These are phyloP conservation scores for Bombus polaris DNA, from an alignment of 1,140 invertebrate genomes.

Conservation along the genomic window DNA sequence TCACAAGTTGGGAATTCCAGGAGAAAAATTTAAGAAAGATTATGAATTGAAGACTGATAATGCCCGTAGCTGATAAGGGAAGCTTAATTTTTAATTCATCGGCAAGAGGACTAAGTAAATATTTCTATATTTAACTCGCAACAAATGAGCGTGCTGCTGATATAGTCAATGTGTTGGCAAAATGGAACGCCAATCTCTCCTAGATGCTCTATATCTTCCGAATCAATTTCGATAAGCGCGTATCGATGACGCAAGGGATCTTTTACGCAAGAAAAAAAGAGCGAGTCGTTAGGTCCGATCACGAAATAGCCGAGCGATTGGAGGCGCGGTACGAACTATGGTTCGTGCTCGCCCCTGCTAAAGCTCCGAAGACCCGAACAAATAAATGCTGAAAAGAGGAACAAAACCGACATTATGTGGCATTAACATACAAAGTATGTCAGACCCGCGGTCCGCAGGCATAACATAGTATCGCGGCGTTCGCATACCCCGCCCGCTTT, in stretches of 20 bases:
- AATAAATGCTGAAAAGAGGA: constrained; percentile 82
- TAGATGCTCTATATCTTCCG: neutral
- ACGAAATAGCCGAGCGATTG: constrained; percentile 25
- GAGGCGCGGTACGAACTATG: constrained; percentile 61
- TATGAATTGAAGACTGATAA: neutral
- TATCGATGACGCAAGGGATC: neutral
- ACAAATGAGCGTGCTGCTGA: neutral
- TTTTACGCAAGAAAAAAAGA: neutral
- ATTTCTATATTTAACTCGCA: neutral
- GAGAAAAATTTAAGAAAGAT: neutral
- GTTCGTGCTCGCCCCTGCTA: constrained; percentile 61
- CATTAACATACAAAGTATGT: constrained; percentile 84
- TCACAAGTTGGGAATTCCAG: neutral
- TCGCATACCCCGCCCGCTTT: constrained; percentile 71
- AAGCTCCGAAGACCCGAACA: constrained; percentile 72
- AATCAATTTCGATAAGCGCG: constrained; percentile 21
- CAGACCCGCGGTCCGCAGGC: constrained; percentile 78
- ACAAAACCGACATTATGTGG: constrained; percentile 82
- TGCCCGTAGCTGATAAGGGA: neutral
- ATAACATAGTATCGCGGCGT: constrained; percentile 80
- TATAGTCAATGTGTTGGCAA: neutral
- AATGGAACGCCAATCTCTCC: neutral
- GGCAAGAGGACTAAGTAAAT: neutral
- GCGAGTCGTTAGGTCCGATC: neutral
- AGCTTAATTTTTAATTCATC: neutral